phyloP scores from a whole-genome alignment of 2,888 invertebrate species.

The Labia minor region DNA sequence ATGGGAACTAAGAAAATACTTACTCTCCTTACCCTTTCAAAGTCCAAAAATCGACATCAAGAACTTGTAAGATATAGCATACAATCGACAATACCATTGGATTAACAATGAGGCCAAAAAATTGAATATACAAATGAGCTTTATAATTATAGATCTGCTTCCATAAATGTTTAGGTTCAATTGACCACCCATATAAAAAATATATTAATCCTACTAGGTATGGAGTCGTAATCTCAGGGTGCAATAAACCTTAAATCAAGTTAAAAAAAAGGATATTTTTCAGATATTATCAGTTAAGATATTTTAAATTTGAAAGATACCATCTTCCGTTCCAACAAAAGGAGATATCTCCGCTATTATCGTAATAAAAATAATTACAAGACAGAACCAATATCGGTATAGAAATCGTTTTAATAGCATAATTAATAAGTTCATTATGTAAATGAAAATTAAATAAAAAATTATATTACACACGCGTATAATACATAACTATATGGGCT shows the following conservation, averaged over 20 bases:
- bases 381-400: neutral
- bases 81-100: neutral
- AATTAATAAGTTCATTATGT: neutral
- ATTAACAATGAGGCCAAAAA: neutral
- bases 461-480: no score
- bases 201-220: neutral
- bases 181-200: neutral
- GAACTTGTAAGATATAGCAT: neutral
- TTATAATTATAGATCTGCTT: neutral
- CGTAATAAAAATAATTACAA: neutral
- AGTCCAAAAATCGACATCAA: neutral
- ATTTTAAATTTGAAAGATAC: neutral
- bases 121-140: neutral
- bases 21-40: constrained; percentile 3
- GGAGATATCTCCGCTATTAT: neutral
- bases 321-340: neutral
- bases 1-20: neutral
- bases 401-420: neutral
- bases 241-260: neutral
- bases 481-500: no score
- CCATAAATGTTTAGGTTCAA: neutral
- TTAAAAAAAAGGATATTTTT: neutral
- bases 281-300: no score
- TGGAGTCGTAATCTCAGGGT: neutral
- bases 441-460: neutral